A percentile compares a stretch with the other conserved stretches of the same genome.
Evolutionary conservation across 2,888 invertebrate species (phyloP).

Genomic region (Scotopteryx bipunctaria): DNA sequence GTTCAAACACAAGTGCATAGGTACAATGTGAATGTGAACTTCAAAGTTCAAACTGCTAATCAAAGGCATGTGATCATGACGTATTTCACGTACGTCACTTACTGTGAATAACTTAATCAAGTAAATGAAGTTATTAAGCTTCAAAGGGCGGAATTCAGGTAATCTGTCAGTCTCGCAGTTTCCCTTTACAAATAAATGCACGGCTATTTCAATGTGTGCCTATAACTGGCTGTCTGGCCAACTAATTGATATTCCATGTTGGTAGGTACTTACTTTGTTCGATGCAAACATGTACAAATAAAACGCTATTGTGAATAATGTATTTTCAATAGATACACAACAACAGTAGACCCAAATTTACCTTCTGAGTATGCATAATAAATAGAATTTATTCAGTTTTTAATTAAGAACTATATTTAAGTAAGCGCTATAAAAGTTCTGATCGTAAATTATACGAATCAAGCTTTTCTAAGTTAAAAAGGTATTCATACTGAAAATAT

Average conservation of each 20-base stretch:
- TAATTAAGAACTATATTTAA: too few relatives aligned
- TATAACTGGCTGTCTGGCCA: slow-evolving; percentile 36
- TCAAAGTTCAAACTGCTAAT: slow-evolving; percentile 1
- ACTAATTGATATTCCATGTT: slow-evolving; percentile 46
- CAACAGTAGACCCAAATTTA: too few relatives aligned
- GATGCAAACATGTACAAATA: slow-evolving; percentile 16
- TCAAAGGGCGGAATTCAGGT: slow-evolving; percentile 48
- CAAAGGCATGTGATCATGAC: slow-evolving; percentile 8
- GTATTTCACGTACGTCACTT: slow-evolving; percentile 1
- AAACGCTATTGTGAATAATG: slow-evolving; percentile 13
- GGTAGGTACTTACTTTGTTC: slow-evolving; percentile 33
- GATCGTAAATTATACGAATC: too few relatives aligned
- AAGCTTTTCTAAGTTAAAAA: too few relatives aligned
- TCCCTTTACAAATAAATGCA: slow-evolving; percentile 5
- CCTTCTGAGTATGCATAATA: neutral
- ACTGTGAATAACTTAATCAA: slow-evolving; percentile 52
- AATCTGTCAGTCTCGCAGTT: slow-evolving; percentile 50
- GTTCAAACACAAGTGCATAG: slow-evolving; percentile 11
- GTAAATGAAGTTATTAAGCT: slow-evolving; percentile 53
- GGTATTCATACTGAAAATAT: too few relatives aligned
- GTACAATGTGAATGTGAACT: neutral
- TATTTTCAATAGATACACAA: slow-evolving; percentile 2
- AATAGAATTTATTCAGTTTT: neutral
- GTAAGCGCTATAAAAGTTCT: too few relatives aligned
- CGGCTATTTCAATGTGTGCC: slow-evolving; percentile 19